Percentiles rank a stretch among this genome's conserved stretches.
Evolutionary conservation across 2,113 vertebrate genomes (phyloP).

Genomic region (Vireo altiloquus): DNA sequence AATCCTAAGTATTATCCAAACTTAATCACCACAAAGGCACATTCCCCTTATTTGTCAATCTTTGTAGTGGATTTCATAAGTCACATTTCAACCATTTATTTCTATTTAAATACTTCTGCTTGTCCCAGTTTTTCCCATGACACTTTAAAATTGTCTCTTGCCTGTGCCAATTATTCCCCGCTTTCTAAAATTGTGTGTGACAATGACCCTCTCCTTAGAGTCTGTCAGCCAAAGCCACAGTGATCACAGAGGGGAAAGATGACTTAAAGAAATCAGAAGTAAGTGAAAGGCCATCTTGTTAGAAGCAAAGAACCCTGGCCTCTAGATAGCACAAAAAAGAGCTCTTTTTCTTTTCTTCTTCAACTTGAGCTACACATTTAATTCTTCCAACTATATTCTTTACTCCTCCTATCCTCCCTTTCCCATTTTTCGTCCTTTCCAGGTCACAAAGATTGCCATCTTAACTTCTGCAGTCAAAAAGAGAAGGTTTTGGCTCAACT

Average conservation of each 20-base stretch:
- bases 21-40: not conserved
- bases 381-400: not conserved
- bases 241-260: not conserved
- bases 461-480: not conserved
- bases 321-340: not conserved
- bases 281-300: not conserved
- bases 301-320: not conserved
- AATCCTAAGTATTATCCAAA: not conserved
- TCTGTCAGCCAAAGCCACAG: not conserved
- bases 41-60: slow-evolving; percentile 3
- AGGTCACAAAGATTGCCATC: not conserved
- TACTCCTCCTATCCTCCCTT: not conserved
- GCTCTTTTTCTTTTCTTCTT: not conserved
- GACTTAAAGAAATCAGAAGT: not conserved
- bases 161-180: not conserved
- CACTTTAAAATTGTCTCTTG: not conserved
- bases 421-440: not conserved
- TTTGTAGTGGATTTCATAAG: slow-evolving; percentile 4
- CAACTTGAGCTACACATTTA: not conserved
- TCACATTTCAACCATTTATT: slow-evolving; percentile 35
- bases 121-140: slow-evolving; percentile 31
- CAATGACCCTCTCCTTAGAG: not conserved
- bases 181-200: not conserved
- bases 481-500: not conserved
- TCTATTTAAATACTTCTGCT: slow-evolving; percentile 25